Evolutionary conservation across 2,888 invertebrate species (phyloP).

Genomic region (Aspidiotus destructor): DNA sequence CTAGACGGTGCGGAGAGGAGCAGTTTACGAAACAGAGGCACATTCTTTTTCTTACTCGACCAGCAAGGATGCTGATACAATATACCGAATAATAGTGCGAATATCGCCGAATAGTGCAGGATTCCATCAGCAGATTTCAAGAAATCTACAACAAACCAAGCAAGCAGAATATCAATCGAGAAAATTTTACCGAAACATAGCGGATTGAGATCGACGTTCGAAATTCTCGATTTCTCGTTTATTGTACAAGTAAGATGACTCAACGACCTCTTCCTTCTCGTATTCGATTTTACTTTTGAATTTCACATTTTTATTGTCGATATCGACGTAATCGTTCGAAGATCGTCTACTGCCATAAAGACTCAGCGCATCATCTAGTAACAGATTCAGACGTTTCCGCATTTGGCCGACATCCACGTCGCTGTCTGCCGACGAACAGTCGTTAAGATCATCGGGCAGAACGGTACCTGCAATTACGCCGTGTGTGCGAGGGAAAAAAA

Average conservation of each 20-base stretch:
- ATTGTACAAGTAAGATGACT: neutral
- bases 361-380: conserved; percentile 69
- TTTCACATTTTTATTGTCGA: neutral
- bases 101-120: too few species aligned
- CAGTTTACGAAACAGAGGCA: too few species aligned
- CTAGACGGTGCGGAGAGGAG: too few species aligned
- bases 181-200: neutral
- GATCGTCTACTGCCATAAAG: conserved; percentile 50
- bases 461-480: neutral
- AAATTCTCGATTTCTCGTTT: neutral
- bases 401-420: conserved; percentile 52
- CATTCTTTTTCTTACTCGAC: too few species aligned
- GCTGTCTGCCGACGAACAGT: conserved; percentile 41
- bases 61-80: too few species aligned
- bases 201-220: conserved; percentile 16
- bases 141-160: too few species aligned
- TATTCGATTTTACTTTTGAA: neutral
- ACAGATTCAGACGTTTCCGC: conserved; percentile 62
- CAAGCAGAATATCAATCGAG: neutral
- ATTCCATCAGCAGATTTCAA: too few species aligned
- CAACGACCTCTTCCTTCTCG: neutral
- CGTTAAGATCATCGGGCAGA: conserved; percentile 41
- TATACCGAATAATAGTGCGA: too few species aligned
- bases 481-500: too few species aligned
- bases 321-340: conserved; percentile 4